Evolutionary conservation across 2,888 invertebrate genomes (phyloP), one percentile per base, ranked within the genome.

Genomic region (Pterostichus niger): DNA sequence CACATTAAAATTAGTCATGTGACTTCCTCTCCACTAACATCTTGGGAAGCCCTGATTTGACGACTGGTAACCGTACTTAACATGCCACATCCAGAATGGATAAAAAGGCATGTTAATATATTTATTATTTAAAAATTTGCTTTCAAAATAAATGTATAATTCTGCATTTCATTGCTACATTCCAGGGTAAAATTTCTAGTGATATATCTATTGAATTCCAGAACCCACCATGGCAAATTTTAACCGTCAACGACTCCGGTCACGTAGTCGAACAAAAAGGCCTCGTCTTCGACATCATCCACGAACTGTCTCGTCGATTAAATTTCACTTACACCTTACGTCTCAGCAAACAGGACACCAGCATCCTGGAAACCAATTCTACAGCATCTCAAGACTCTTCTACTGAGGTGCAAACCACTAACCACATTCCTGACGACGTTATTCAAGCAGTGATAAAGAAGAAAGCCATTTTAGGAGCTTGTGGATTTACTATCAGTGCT

Each of bases 221-320:
- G 97, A 96, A 95, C 90, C 97, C 97, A 0, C 97, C 97, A 0
- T 97, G 97, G 97, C 96, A 96, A 87, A 94, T 95, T 46, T 88
- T 96, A 1, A 91, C 91, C 73, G 89, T 90, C 0, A 93, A 94
- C 85, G 91, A 91, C 76, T 91, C 92, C 1, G 94, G 94, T 0
- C 88, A 91, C 0, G 90, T 93, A 0, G 88, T 91, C 0, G 91
- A 91, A 78, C 94, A 94, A 86, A 91, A 91, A 0, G 97, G 97
- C 0, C 91, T 97, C 56, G 92, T 95, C 24, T 96, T 97, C 87
- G 96, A 97, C 87, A 93, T 97, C 61, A 89, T 97, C 0, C 92
- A 94, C 82, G 95, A 96, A 87, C 89, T 97, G 33, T 93, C 96
- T 0, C 92, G 91, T 61, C 94, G 92, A 86, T 91, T 97, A 79